phyloP scores from a whole-genome alignment of 2,797 vertebrate species.

The Gymnopithys bicolor region DNA sequence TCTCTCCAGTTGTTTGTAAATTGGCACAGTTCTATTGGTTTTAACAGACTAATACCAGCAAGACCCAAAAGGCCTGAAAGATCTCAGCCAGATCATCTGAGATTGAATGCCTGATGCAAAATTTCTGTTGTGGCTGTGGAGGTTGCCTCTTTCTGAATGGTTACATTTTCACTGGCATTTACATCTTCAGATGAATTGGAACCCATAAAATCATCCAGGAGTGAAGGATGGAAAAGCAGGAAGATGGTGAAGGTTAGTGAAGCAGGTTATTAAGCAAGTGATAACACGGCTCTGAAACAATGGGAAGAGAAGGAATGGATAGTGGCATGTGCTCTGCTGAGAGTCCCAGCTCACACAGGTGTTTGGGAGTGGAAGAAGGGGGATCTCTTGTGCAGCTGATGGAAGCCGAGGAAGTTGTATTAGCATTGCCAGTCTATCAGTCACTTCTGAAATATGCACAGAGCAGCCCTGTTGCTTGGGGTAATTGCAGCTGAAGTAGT shows the following conservation, averaged over 20 bases:
- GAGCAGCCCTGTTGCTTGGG: neutral
- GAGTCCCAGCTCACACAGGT: neutral
- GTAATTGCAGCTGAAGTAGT: neutral
- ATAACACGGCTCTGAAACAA: neutral
- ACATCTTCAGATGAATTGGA: neutral
- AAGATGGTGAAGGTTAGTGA: neutral
- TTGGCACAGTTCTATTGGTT: neutral
- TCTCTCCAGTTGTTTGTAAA: neutral
- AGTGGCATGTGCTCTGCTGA: neutral
- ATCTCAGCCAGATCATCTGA: neutral
- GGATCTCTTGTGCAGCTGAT: neutral
- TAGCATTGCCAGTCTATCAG: neutral
- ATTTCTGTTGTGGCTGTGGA: neutral
- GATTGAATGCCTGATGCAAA: neutral
- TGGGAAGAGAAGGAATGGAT: neutral
- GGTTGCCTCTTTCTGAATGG: neutral
- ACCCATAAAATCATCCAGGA: neutral
- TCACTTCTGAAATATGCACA: neutral
- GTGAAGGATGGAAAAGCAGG: neutral
- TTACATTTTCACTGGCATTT: neutral
- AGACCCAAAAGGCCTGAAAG: neutral
- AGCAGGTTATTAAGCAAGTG: neutral
- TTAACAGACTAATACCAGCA: neutral
- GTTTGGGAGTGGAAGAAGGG: neutral
- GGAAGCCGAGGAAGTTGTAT: neutral